Base-by-base conservation (phyloP, 1,140 invertebrate genomes). In the Cotesia glomerata region DNA sequence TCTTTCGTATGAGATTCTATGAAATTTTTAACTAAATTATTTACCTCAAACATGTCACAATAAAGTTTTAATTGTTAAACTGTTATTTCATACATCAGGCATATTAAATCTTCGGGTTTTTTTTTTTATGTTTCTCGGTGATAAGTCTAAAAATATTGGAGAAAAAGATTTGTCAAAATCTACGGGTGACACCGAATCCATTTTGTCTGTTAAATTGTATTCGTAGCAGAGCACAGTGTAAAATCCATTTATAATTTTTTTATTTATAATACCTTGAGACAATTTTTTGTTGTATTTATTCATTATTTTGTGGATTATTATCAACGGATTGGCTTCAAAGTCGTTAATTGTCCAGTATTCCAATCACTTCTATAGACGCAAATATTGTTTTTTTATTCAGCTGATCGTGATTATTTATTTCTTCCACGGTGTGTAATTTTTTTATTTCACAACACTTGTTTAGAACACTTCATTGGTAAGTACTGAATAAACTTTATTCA, bases 191-290 rank as follows among this genome's bases (percentile, higher is more conserved):
- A 26, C 11, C 2, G 11, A 26, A 26, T 39, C 26, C 13, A 18
- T 2, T 52, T 39, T 35, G 1, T 7, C 9, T 49, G 36, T 52
- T 8, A 66, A 11, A 16, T 72, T 34, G 49, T 72, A 72, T 36
- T 72, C 61, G 45, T 66, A 66, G n/a, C 62, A 66, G 2, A 72
- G 36, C 18, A 66, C 36, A 8, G 13, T 45, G 1, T 35, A 35
- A 7, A 72, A 49, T 13, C 11, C 16, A n/a, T 72, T 14, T 13
- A 51, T 26, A 13, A 32, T n/a, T 52, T 63, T 32, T 11, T 71
- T 5, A 64, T 71, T 34, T n/a, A 8, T 8, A 14, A 5, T 18
- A 7, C 8, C 35, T 18, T 65, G 8, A 45, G 2, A 4, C 56
- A 49, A n/a, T 59, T 64, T 51, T 11, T 65, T 39, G 5, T 65